Evolutionary conservation across 1,140 invertebrate genomes (phyloP).

Genomic region (Musca vetustissima): DNA sequence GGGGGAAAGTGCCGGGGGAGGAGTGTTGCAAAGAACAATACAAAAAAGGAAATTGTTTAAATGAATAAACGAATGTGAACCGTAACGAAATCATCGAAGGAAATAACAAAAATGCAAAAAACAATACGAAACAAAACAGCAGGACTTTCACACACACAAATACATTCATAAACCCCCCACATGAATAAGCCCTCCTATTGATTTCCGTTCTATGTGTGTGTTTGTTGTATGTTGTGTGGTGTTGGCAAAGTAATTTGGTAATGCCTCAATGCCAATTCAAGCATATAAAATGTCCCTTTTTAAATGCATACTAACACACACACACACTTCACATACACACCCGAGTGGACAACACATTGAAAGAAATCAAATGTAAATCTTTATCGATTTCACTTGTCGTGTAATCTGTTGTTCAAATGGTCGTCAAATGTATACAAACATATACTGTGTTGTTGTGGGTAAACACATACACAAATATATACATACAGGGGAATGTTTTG

Average conservation of each 20-base stretch:
- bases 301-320: too few relatives aligned
- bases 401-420: too few relatives aligned
- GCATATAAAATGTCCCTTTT: constrained; percentile 45
- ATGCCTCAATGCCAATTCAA: constrained; percentile 54
- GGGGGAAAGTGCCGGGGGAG: background rate
- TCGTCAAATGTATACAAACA: too few relatives aligned
- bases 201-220: background rate
- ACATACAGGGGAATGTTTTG: too few relatives aligned
- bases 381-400: too few relatives aligned
- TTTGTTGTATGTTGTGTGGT: constrained; percentile 1
- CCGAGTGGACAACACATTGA: constrained; percentile 8
- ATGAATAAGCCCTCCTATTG: background rate
- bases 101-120: constrained; percentile 6
- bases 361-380: background rate
- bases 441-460: too few relatives aligned
- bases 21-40: constrained; percentile 11
- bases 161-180: background rate
- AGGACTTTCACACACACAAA: background rate
- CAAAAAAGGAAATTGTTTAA: constrained; percentile 13
- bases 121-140: background rate
- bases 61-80: constrained; percentile 2
- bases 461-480: too few relatives aligned
- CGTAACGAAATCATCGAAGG: background rate
- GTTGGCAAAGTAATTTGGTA: constrained; percentile 31
- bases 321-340: background rate